phyloP scores from a whole-genome alignment of 1,140 invertebrate genomes.

The Notospermus geniculatus region DNA sequence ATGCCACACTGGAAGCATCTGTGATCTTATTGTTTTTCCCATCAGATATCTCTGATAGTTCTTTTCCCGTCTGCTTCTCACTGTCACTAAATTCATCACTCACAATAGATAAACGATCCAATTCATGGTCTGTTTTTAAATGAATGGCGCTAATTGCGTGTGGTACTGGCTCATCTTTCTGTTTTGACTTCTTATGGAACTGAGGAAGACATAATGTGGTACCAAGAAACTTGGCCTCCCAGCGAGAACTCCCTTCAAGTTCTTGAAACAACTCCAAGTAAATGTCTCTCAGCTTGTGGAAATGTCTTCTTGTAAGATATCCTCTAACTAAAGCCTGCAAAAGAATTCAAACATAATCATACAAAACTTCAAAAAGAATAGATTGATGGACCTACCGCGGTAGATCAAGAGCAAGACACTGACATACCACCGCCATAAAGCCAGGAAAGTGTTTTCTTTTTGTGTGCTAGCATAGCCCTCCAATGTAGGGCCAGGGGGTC shows the following conservation, averaged over 20 bases:
- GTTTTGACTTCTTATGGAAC: background rate
- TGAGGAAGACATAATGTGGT: background rate
- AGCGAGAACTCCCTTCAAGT: slow-evolving; percentile 14
- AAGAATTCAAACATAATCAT: background rate
- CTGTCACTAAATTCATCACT: background rate
- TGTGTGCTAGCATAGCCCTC: too few species aligned
- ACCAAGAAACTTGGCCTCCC: background rate
- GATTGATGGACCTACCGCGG: too few species aligned
- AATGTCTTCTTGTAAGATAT: slow-evolving; percentile 20
- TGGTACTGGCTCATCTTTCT: too few species aligned
- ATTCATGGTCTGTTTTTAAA: background rate
- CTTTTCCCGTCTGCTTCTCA: too few species aligned
- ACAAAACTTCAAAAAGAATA: too few species aligned
- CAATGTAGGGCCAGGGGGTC: too few species aligned
- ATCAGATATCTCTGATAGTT: too few species aligned
- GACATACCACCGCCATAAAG: too few species aligned
- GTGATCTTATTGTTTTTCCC: too few species aligned
- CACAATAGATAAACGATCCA: background rate
- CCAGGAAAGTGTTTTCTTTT: too few species aligned
- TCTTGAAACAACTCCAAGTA: slow-evolving; percentile 25
- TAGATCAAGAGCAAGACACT: too few species aligned
- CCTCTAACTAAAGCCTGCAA: slow-evolving; percentile 29
- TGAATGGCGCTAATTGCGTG: background rate
- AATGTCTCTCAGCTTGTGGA: slow-evolving; percentile 19
- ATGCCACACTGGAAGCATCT: too few species aligned